Evolutionary conservation across 2,888 invertebrate genomes (phyloP), one percentile per base, ranked within the genome.

Genomic region (Ennomos quercinarius): DNA sequence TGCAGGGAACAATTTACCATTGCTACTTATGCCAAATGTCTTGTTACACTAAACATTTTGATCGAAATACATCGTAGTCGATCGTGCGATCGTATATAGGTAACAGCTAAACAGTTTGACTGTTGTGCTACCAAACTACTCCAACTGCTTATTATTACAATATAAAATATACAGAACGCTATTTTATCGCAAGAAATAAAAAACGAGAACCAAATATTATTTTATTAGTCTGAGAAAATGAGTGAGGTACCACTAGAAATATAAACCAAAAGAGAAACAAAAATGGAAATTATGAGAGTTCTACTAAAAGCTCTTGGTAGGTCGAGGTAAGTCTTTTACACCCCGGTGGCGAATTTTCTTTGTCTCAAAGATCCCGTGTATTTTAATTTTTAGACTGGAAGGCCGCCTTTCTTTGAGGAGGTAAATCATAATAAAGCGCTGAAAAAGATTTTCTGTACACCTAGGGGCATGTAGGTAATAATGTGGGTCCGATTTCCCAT

Each of bases 401-500:
- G 55, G 56, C 49, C 57, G 42, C 47, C 11, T 63, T 58, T 58
- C 59, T 60, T 60, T 43, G 58, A 46, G 42, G 48, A 74, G 59
- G 73, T 71, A 70, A 67, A 72, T 68, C 71, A 66, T 52, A 9
- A 49, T 63, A 53, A 54, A 69, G 64, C 10, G 12, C 57, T 62
- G 40, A 59, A 57, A 67, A 70, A 64, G 55, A 63, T 58, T 62
- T 67, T 57, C 45, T 55, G 9, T 62, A 56, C 47, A 60, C 56
- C 49, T 61, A 43, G 49, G 27, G 57, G 39, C 51, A 39, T 55
- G 49, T 58, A 52, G 59, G 64, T 81, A 79, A 78, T 82, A 82
- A 83, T 78, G 78, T 75, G 73, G 76, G 76, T 74, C 76, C 79
- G 76, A 78, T 82, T 81, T 78, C 80, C 77, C 78, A 82, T 84